Conservation (phyloP, 2,888 invertebrate species). For the Thereva unica region DNA sequence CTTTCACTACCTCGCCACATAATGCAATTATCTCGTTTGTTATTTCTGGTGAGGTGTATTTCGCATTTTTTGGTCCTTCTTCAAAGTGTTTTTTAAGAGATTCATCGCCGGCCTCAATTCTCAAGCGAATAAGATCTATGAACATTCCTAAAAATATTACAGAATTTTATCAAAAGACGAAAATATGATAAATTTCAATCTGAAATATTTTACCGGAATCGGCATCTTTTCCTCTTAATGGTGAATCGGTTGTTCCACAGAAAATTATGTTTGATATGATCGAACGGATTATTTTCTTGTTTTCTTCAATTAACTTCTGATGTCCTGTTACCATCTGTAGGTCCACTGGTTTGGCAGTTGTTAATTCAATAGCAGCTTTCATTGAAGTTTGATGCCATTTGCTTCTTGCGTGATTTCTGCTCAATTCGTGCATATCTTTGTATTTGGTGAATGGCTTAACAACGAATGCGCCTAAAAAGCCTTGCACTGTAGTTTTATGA, state of each 20-base stretch:
- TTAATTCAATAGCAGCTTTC: background rate
- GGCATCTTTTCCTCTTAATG: conserved; percentile 1
- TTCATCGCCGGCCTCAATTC: background rate
- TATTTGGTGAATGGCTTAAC: conserved; percentile 2
- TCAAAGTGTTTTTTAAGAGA: conserved; percentile 6
- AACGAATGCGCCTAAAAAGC: conserved; percentile 1
- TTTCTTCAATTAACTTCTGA: conserved; percentile 8
- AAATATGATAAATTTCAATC: too few species aligned
- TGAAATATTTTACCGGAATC: background rate
- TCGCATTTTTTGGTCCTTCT: background rate
- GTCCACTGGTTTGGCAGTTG: background rate
- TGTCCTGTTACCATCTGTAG: background rate
- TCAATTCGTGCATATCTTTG: conserved; percentile 7
- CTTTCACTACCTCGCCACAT: conserved; percentile 12
- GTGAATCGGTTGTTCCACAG: conserved; percentile 9
- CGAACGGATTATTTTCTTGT: conserved; percentile 7
- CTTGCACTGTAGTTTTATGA: background rate
- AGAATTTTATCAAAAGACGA: too few species aligned
- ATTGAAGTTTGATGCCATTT: background rate
- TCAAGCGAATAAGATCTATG: background rate
- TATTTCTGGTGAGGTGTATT: conserved; percentile 8
- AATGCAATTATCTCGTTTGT: conserved; percentile 2
- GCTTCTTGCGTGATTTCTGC: background rate
- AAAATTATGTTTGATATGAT: background rate
- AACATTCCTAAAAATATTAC: too few species aligned